These are phyloP conservation scores for Camponotus vicinus DNA, from an alignment of 1,140 invertebrate genomes.

Conservation along the genomic window DNA sequence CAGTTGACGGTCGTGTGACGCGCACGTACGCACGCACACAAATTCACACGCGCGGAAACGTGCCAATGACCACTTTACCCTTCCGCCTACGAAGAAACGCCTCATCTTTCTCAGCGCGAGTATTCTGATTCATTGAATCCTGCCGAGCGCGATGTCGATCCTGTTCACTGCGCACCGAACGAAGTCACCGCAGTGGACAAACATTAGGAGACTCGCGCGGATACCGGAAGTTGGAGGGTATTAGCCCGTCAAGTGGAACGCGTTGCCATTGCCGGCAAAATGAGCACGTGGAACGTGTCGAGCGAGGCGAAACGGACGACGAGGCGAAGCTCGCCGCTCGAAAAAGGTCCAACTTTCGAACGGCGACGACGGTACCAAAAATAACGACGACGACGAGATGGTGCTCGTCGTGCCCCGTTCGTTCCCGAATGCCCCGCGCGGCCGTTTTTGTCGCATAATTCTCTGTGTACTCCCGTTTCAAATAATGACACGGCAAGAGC, in stretches of 20 bases:
- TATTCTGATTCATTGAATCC: constrained; percentile 70
- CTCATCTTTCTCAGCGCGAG: constrained; percentile 40
- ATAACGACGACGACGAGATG: constrained; percentile 21
- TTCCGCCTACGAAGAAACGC: constrained; percentile 15
- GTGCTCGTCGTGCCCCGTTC: constrained; percentile 23
- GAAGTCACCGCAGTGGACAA: constrained; percentile 61
- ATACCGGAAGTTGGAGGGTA: constrained; percentile 46
- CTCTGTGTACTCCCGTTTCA: constrained; percentile 59
- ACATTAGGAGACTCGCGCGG: constrained; percentile 52
- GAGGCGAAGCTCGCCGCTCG: background rate
- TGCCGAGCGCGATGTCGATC: constrained; percentile 29
- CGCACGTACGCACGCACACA: background rate
- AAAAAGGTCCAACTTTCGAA: constrained; percentile 52
- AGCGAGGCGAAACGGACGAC: constrained; percentile 48
- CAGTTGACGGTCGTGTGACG: constrained; percentile 10
- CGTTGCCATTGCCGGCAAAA: constrained; percentile 51
- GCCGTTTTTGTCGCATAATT: constrained; percentile 60
- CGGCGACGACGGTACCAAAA: constrained; percentile 19
- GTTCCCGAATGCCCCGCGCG: constrained; percentile 33
- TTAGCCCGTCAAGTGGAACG: constrained; percentile 43
- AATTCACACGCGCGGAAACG: constrained; percentile 54
- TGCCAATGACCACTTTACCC: constrained; percentile 61
- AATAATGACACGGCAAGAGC: constrained; percentile 62
- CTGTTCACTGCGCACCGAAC: constrained; percentile 33
- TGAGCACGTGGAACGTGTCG: constrained; percentile 39